These are phyloP conservation scores for Hirundo rustica DNA, from an alignment of 2,797 vertebrate species.

Conservation along the genomic window DNA sequence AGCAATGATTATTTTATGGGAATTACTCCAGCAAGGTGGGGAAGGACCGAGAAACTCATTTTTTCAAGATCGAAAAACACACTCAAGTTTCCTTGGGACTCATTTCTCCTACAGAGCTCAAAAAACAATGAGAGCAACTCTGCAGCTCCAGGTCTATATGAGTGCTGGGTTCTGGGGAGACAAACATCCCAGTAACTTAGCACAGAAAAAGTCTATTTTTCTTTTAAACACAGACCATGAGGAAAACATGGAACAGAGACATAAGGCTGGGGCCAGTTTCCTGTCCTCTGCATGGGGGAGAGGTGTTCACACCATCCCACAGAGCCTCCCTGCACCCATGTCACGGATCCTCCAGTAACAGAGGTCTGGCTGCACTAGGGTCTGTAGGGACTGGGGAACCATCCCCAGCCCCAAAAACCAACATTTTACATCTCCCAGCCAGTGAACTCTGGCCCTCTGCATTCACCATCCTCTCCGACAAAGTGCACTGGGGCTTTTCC, in stretches of 20 bases:
- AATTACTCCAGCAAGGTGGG: not conserved
- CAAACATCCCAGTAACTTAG: not conserved
- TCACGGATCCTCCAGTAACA: not conserved
- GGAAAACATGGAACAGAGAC: not conserved
- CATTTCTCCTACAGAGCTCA: not conserved
- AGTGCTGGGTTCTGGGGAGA: not conserved
- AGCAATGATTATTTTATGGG: not conserved
- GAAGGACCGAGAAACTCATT: not conserved
- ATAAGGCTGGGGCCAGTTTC: not conserved
- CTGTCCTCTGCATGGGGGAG: accelerated
- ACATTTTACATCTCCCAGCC: not conserved
- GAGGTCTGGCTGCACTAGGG: not conserved
- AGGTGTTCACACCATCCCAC: accelerated
- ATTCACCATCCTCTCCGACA: not conserved
- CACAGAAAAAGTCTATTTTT: not conserved
- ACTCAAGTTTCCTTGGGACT: not conserved
- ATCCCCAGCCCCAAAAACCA: not conserved
- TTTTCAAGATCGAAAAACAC: not conserved
- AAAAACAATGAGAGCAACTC: not conserved
- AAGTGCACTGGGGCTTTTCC: not conserved
- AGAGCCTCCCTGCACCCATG: not conserved
- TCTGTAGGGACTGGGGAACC: not conserved
- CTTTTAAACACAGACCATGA: not conserved
- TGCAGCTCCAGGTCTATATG: not conserved
- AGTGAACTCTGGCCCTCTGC: not conserved